A percentile compares a stretch with the other conserved stretches of the same genome.
Evolutionary conservation across 2,797 vertebrate genomes (phyloP).

Genomic region (Pangasius macronema): DNA sequence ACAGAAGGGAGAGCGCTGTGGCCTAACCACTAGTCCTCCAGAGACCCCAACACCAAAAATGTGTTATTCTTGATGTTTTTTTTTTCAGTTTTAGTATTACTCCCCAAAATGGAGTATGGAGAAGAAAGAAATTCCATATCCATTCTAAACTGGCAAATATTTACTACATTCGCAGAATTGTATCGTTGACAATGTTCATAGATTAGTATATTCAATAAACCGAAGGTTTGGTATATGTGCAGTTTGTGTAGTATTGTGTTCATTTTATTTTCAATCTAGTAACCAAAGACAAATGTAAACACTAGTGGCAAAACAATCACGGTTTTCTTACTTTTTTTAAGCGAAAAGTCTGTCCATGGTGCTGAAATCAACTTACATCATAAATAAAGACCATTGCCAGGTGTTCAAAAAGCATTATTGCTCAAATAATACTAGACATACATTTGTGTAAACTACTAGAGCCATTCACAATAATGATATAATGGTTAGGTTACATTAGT

Average conservation of each 20-base stretch:
- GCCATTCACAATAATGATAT: background rate
- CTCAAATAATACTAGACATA: background rate
- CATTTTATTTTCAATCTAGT: background rate
- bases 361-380: constrained; percentile 7
- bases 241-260: background rate
- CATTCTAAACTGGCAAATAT: background rate
- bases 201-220: background rate
- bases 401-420: background rate
- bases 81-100: background rate
- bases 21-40: too few species aligned
- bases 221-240: background rate
- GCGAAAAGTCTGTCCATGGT: constrained; percentile 11
- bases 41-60: background rate
- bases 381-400: background rate
- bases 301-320: background rate
- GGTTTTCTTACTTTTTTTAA: background rate
- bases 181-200: background rate
- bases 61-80: background rate
- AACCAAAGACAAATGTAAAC: background rate
- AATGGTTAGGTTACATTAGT: background rate
- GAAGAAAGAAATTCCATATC: background rate
- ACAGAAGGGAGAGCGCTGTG: too few species aligned
- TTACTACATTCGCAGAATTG: background rate
- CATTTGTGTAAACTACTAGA: background rate
- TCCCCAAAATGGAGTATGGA: background rate